Percentiles rank a stretch among this genome's conserved stretches.
Conservation (phyloP, 2,888 invertebrate species). For the Stomorhina lunata region DNA sequence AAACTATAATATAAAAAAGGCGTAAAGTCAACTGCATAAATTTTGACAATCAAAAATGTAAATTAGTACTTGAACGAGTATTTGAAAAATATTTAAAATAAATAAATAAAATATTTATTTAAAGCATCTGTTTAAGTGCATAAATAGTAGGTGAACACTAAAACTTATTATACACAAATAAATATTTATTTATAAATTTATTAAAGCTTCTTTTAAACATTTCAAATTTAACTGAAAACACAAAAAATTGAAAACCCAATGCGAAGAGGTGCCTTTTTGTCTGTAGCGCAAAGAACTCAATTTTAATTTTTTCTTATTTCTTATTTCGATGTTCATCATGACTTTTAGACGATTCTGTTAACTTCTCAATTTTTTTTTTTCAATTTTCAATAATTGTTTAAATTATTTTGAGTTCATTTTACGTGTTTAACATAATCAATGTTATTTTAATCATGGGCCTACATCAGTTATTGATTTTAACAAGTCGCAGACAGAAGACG, state of each 20-base stretch:
- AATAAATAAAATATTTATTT: constrained; percentile 3
- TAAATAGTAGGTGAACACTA: neutral
- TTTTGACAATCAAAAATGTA: neutral
- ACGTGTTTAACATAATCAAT: neutral
- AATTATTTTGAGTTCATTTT: neutral
- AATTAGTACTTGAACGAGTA: too few relatives aligned
- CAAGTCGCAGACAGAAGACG: neutral
- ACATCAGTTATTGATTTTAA: neutral
- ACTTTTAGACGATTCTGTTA: too few relatives aligned
- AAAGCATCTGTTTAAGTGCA: neutral
- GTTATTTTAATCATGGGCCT: neutral
- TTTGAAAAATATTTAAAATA: too few relatives aligned
- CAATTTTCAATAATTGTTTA: neutral
- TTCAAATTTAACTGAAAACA: neutral
- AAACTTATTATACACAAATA: neutral
- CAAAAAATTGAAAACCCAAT: neutral
- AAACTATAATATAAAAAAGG: neutral
- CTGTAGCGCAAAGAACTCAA: neutral
- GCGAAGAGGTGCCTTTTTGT: neutral
- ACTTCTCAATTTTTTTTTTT: neutral
- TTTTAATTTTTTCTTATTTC: neutral
- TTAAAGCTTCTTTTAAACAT: neutral
- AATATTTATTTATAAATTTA: neutral
- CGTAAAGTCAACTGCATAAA: constrained; percentile 8
- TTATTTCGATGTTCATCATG: neutral